phyloP scores from a whole-genome alignment of 2,888 invertebrate genomes.

The Eristalis arbustorum region DNA sequence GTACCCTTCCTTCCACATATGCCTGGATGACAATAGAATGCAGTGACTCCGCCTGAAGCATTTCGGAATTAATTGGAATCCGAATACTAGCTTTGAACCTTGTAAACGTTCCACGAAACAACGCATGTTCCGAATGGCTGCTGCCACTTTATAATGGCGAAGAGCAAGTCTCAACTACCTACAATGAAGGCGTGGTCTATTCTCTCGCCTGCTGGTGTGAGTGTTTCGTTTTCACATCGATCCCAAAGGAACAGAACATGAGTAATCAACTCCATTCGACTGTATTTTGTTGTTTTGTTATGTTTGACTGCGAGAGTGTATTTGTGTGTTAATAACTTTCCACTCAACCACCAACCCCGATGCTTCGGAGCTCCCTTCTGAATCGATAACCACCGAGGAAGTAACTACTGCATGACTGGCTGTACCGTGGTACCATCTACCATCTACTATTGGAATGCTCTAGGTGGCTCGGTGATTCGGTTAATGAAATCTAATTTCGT shows the following conservation, averaged over 20 bases:
- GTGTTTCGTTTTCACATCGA: constrained; percentile 25
- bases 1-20: neutral
- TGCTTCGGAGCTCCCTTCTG: constrained; percentile 23
- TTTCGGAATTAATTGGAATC: constrained; percentile 60
- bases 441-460: constrained; percentile 44
- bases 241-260: constrained; percentile 34
- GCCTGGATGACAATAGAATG: constrained; percentile 46
- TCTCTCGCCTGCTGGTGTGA: constrained; percentile 4
- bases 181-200: constrained; percentile 40
- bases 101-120: constrained; percentile 40
- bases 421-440: constrained; percentile 14
- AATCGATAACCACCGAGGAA: constrained; percentile 55
- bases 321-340: constrained; percentile 68
- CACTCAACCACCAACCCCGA: constrained; percentile 63
- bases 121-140: constrained; percentile 69
- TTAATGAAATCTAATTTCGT: constrained; percentile 70
- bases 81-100: constrained; percentile 48
- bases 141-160: constrained; percentile 58
- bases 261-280: constrained; percentile 47
- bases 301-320: constrained; percentile 32
- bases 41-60: constrained; percentile 60
- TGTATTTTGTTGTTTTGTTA: constrained; percentile 33
- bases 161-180: constrained; percentile 1
- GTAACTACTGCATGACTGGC: constrained; percentile 53
- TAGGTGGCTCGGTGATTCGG: constrained; percentile 18